phyloP scores from a whole-genome alignment of 2,113 vertebrate genomes.

The Clinocottus analis region DNA sequence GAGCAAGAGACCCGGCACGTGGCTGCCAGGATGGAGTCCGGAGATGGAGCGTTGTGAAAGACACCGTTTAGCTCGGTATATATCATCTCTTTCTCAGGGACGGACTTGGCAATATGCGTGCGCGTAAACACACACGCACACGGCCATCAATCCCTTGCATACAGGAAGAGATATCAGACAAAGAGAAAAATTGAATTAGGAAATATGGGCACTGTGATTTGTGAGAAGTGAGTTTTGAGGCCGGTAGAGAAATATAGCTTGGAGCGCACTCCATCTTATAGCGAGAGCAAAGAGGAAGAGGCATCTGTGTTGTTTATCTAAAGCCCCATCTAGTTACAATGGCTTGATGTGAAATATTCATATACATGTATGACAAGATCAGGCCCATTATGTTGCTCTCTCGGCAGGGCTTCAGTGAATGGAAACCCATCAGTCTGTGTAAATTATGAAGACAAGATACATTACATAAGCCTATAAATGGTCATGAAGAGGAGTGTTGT shows the following conservation, averaged over 20 bases:
- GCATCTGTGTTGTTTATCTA: constrained; percentile 78
- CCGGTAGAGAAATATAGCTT: constrained; percentile 71
- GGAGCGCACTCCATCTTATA: constrained; percentile 68
- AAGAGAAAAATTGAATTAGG: constrained; percentile 80
- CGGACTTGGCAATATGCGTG: constrained; percentile 53
- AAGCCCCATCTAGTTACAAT: constrained; percentile 71
- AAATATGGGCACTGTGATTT: constrained; percentile 79
- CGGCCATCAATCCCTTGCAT: constrained; percentile 76
- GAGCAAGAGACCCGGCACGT: constrained; percentile 51
- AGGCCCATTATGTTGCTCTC: constrained; percentile 74
- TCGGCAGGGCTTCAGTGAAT: constrained; percentile 70
- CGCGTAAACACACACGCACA: constrained; percentile 55
- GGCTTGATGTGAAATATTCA: constrained; percentile 81
- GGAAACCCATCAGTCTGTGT: constrained; percentile 75
- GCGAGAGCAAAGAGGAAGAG: constrained; percentile 66
- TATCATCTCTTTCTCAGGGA: constrained; percentile 75
- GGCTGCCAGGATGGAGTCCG: constrained; percentile 65
- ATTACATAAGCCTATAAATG: constrained; percentile 79
- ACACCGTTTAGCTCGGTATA: constrained; percentile 70
- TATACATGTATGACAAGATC: constrained; percentile 81
- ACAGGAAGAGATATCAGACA: constrained; percentile 73
- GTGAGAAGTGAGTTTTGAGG: constrained; percentile 69
- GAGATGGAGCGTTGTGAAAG: constrained; percentile 74
- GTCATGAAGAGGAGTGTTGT: constrained; percentile 73
- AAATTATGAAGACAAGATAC: constrained; percentile 78